Base-by-base conservation (phyloP, 1,140 invertebrate species). In the Drosophila pruinosa region DNA sequence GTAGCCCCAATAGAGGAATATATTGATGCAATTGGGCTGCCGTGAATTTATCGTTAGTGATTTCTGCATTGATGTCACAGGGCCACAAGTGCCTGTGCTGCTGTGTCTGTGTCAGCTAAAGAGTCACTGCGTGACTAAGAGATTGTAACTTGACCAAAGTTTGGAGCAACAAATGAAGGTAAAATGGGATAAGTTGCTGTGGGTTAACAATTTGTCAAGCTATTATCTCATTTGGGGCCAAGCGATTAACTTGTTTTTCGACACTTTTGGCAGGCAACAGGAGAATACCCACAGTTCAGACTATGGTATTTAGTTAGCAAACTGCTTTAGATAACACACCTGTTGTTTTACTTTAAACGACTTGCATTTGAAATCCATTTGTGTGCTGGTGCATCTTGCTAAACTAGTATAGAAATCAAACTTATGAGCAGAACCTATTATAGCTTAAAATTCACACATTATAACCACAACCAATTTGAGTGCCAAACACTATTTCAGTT, bases 201-300 rank as follows among this genome's bases (percentile, higher is more conserved):
- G 74, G 53, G 69, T 36, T 72, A 68, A 81, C 62, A 61, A 43
- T 38, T 73, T 77, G 38, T 48, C 38, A 5, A 47, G 48, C 62
- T 59, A 77, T 81, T 81, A 77, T 73, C 68, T 56, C 47, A 76
- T 77, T 79, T 79, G 50, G 56, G 53, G 28, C 38, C 36, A 17
- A 45, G 39, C 78, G 43, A 73, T 77, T 57, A 65, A 73, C 69
- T 69, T 26, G 61, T 52, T 54, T 31, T 41, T 8, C 24, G n/a
- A 7, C 14, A 22, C 15, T 43, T 41, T 21, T 21, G 22, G 3
- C 8, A 5, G 24, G 22, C n/a, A 24, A 4, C 17, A 1, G 22
- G 36, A 41, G 47, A 43, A 4, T 57, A 28, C 5, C 2, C 8
- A 28, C 12, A 41, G 2, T 41, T 43, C 1, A 24, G 26, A 21